phyloP scores from a whole-genome alignment of 2,888 invertebrate genomes.

The Rotaria sp. region DNA sequence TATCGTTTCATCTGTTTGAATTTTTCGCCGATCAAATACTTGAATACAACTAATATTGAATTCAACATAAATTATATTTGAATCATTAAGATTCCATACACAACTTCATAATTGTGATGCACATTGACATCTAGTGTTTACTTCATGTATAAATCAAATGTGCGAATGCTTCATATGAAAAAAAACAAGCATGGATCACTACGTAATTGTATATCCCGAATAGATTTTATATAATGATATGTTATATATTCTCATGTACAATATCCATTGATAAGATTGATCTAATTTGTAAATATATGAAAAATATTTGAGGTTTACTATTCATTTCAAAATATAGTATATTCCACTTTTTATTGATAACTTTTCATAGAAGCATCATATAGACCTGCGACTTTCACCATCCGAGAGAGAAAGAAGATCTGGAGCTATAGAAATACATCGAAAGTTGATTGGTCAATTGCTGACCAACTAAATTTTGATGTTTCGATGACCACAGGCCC shows the following conservation, averaged over 20 bases:
- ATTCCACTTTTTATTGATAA: no score
- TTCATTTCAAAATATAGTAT: no score
- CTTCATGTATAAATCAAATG: no score
- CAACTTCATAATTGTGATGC: slow-evolving; percentile 75
- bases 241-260: neutral
- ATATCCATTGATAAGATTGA: neutral
- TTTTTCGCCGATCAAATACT: slow-evolving; percentile 67
- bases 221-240: slow-evolving; percentile 62
- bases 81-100: slow-evolving; percentile 68
- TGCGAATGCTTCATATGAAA: no score
- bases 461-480: no score
- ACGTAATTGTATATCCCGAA: slow-evolving; percentile 65
- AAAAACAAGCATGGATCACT: slow-evolving; percentile 68
- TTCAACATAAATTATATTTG: slow-evolving; percentile 69
- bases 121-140: slow-evolving; percentile 47
- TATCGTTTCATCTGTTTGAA: neutral
- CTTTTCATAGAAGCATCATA: no score
- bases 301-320: no score
- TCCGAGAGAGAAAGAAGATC: no score
- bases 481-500: no score
- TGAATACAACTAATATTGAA: slow-evolving; percentile 68
- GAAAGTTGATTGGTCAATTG: no score
- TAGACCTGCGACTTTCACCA: no score
- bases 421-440: no score
- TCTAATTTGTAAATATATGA: neutral